Conservation (phyloP, 2,888 invertebrate species). For the Meteorus colon region DNA sequence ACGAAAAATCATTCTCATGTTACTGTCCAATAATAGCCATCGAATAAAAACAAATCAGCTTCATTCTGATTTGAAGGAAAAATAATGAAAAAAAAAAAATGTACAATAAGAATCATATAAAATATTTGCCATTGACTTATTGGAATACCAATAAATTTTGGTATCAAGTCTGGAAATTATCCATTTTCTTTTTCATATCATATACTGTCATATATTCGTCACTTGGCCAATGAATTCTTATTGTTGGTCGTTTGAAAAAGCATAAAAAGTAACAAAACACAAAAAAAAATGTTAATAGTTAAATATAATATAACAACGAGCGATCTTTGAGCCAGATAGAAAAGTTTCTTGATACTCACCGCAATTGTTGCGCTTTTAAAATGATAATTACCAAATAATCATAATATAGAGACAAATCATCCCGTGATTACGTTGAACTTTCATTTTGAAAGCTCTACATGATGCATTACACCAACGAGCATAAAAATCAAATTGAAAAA, state of each 20-base stretch:
- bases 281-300: conserved; percentile 47
- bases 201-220: conserved; percentile 6
- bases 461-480: conserved; percentile 59
- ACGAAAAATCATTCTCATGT: conserved; percentile 37
- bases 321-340: conserved; percentile 1
- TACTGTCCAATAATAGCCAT: conserved; percentile 38
- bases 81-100: background rate
- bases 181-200: conserved; percentile 12
- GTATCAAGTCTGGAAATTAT: conserved; percentile 39
- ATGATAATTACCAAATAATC: conserved; percentile 36
- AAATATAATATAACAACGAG: conserved; percentile 36
- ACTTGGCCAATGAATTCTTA: conserved; percentile 37
- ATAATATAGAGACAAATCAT: conserved; percentile 42
- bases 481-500: conserved; percentile 54
- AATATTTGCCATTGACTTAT: background rate
- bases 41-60: conserved; percentile 35
- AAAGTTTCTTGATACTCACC: conserved; percentile 20
- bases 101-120: conserved; percentile 30
- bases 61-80: conserved; percentile 22
- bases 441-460: conserved; percentile 51
- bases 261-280: conserved; percentile 35
- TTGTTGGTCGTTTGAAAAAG: conserved; percentile 45
- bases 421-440: conserved; percentile 46
- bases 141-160: background rate
- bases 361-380: conserved; percentile 45